These are phyloP conservation scores for Sarcophaga caerulescens DNA, from an alignment of 2,888 invertebrate species.

Conservation along the genomic window DNA sequence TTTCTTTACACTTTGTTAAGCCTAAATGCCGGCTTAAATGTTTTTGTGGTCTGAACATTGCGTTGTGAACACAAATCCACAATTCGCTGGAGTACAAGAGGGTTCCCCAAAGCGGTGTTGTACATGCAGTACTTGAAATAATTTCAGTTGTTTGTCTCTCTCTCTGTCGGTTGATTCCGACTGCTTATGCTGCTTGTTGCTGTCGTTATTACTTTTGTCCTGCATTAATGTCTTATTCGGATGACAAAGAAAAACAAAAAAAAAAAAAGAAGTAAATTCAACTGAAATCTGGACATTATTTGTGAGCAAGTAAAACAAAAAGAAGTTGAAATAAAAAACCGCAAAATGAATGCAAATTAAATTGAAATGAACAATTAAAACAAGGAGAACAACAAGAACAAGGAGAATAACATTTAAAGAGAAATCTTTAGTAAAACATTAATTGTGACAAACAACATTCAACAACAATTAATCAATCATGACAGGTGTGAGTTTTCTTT, in stretches of 20 bases:
- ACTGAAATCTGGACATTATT: not conserved
- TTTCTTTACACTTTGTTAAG: constrained; percentile 66
- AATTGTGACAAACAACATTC: constrained; percentile 70
- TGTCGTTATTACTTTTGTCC: constrained; percentile 18
- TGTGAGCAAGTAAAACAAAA: constrained; percentile 14
- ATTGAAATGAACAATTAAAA: constrained; percentile 30
- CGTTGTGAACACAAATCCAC: too few relatives aligned
- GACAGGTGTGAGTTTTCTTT: constrained; percentile 63
- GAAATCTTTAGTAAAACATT: constrained; percentile 61
- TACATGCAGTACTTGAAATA: not conserved
- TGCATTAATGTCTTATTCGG: constrained; percentile 2
- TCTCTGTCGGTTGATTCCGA: constrained; percentile 22
- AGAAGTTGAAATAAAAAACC: constrained; percentile 68
- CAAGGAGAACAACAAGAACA: not conserved
- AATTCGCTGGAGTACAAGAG: not conserved
- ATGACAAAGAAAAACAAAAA: not conserved
- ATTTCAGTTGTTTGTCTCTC: constrained; percentile 10
- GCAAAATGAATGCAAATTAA: constrained; percentile 72
- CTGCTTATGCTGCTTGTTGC: constrained; percentile 26
- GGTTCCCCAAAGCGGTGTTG: not conserved
- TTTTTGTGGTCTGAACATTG: constrained; percentile 57
- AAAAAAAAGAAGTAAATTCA: too few relatives aligned
- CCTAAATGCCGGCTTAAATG: constrained; percentile 68
- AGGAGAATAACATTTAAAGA: not conserved
- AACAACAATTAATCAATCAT: constrained; percentile 63